phyloP scores from a whole-genome alignment of 2,797 vertebrate species.

The Prionace glauca region DNA sequence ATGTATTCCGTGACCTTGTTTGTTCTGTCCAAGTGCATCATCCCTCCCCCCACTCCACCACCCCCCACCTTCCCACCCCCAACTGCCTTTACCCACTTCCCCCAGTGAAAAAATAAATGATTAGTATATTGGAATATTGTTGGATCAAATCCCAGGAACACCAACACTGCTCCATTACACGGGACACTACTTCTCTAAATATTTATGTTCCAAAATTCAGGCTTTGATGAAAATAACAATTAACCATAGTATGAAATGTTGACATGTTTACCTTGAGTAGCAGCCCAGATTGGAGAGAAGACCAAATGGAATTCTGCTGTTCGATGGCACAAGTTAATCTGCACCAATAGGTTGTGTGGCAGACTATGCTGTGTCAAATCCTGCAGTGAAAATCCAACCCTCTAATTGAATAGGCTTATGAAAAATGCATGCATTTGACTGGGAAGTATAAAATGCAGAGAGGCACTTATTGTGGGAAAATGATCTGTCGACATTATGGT shows the following conservation, averaged over 20 bases:
- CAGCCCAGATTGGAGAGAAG: background rate
- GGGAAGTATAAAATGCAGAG: background rate
- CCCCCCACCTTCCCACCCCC: too few species aligned
- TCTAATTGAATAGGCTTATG: background rate
- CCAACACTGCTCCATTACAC: background rate
- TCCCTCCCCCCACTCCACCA: too few species aligned
- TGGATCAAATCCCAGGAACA: too few species aligned
- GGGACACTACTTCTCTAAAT: background rate
- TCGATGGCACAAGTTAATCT: background rate
- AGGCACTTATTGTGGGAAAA: too few species aligned
- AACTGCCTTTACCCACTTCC: background rate
- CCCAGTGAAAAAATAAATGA: background rate
- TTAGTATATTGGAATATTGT: background rate
- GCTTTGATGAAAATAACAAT: background rate
- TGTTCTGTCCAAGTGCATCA: too few species aligned
- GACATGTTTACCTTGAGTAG: background rate
- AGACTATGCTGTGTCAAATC: too few species aligned
- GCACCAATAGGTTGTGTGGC: too few species aligned
- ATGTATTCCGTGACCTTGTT: too few species aligned
- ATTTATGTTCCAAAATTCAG: background rate
- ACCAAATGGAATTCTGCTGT: background rate
- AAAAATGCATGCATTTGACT: background rate
- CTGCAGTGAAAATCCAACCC: too few species aligned
- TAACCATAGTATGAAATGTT: background rate
- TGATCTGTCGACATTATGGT: too few species aligned